Percentiles rank a stretch among this genome's conserved stretches.
These are phyloP conservation scores for Cryptotermes secundus DNA, from an alignment of 1,140 invertebrate genomes.

Conservation along the genomic window DNA sequence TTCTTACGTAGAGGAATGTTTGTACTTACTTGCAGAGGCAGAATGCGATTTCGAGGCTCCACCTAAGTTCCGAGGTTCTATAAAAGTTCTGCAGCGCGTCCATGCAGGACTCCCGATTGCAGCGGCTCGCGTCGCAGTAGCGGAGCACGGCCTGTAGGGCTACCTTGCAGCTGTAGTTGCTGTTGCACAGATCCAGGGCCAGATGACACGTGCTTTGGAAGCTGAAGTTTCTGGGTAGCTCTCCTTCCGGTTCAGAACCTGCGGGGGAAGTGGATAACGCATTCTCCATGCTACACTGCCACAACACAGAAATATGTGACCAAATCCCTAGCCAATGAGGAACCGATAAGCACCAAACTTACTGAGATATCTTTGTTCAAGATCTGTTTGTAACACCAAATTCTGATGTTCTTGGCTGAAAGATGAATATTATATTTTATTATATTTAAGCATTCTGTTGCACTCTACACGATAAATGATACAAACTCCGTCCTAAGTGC, in stretches of 20 bases:
- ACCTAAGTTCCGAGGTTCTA: slow-evolving; percentile 69
- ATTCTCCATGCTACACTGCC: not conserved
- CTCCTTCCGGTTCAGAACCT: slow-evolving; percentile 31
- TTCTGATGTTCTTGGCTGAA: too few species aligned
- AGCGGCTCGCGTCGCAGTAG: slow-evolving; percentile 73
- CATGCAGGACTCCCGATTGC: slow-evolving; percentile 84
- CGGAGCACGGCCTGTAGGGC: slow-evolving; percentile 76
- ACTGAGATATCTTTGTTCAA: too few species aligned
- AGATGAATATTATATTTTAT: too few species aligned
- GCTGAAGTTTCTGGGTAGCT: slow-evolving; percentile 40
- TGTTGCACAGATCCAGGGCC: slow-evolving; percentile 71
- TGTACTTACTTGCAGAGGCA: slow-evolving; percentile 85
- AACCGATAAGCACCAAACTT: too few species aligned
- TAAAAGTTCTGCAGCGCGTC: slow-evolving; percentile 82
- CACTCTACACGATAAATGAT: too few species aligned
- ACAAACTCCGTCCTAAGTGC: too few species aligned
- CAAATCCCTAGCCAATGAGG: too few species aligned
- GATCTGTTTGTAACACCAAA: too few species aligned
- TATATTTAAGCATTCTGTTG: too few species aligned
- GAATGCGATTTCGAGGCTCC: slow-evolving; percentile 85
- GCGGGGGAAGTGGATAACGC: not conserved
- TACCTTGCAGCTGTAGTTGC: slow-evolving; percentile 71
- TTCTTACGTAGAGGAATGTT: too few species aligned
- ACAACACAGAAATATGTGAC: too few species aligned
- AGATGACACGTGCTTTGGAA: slow-evolving; percentile 76